Evolutionary conservation across 2,888 invertebrate species (phyloP).

Genomic region (Drosophila paracracens): DNA sequence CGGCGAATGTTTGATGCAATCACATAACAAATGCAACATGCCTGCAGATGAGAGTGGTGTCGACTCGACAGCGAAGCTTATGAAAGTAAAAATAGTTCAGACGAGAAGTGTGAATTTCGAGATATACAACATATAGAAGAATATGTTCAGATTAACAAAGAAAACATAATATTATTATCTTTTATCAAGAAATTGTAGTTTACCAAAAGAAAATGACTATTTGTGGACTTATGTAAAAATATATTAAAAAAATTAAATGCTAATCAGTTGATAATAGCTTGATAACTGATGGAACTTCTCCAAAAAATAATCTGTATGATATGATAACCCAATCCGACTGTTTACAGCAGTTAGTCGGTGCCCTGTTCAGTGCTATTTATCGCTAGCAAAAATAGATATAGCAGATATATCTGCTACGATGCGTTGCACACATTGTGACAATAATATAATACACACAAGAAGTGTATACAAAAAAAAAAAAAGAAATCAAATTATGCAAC

Average conservation of each 20-base stretch:
- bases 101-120: neutral
- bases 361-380: too few relatives aligned
- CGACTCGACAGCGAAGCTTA: neutral
- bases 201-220: neutral
- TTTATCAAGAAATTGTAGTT: neutral
- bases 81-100: neutral
- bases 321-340: neutral
- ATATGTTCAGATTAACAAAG: neutral
- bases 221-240: neutral
- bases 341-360: neutral
- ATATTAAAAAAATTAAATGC: neutral
- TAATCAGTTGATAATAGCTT: neutral
- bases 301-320: neutral
- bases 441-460: neutral
- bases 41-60: neutral
- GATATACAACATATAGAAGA: neutral
- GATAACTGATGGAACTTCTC: neutral
- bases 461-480: constrained; percentile 33
- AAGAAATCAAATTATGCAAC: constrained; percentile 83
- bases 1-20: neutral
- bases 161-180: neutral
- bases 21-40: neutral
- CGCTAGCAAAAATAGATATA: neutral
- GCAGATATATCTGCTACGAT: neutral
- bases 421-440: too few relatives aligned